Evolutionary conservation across 2,888 invertebrate species (phyloP), one percentile per base, ranked within the genome.

Genomic region (Cloeon dipterum): DNA sequence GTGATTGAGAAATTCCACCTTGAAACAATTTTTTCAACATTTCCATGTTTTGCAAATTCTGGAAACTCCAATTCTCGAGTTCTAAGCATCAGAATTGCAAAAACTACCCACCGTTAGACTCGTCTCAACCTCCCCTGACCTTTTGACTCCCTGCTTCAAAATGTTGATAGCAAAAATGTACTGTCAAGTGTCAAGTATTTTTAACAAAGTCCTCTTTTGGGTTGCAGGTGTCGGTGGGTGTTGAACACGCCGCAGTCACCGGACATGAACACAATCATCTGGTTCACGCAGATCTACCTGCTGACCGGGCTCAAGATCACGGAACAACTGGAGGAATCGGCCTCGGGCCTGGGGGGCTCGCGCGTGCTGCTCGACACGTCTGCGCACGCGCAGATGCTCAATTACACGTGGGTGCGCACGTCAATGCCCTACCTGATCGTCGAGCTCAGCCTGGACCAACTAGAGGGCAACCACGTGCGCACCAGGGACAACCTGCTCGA

Each of bases 401-500:
- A 29, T 16, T 29, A 29, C 16, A 29, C 29, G 14, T 63, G 70
- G 67, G 60, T 57, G 53, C 66, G 65, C 56, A 29, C 29, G 7
- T 62, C 64, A 42, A 66, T 76, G 46, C 76, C 76, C 37, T 83
- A 74, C 45, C 59, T 88, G 42, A 79, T 83, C 39, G 68, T 89
- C 42, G 76, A 78, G 44, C 69, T 89, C 47, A 61, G 65, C 32
- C 63, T 86, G 47, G 63, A 71, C 45, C 62, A 70, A 18, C 58
- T 76, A 41, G 79, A 82, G 51, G 79, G 81, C 7, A 76, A 79
- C 20, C 85, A 89, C 57, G 61, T 88, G 39, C 63, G 89, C 4
- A 85, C 83, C 0, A 59, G 83, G 43, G 70, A 78, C 50, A 71
- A 75, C 38, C 65, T 88, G 20, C 62, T 88, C 41, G 75, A 85